A percentile compares a stretch with the other conserved stretches of the same genome.
phyloP scores from a whole-genome alignment of 92 coral and sea anemone species.

The Porites lobata region DNA sequence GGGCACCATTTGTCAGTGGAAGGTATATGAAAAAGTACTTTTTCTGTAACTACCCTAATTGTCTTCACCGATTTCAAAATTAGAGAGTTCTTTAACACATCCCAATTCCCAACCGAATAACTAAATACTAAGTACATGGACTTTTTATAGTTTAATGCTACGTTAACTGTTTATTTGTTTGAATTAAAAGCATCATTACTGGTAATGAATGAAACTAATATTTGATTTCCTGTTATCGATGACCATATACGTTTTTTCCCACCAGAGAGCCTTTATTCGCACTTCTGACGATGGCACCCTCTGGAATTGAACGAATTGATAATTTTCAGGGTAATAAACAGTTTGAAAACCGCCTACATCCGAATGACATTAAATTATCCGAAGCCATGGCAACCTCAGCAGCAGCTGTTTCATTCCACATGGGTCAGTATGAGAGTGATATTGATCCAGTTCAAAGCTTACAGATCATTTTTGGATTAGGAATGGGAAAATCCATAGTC shows the following conservation, averaged over 20 bases:
- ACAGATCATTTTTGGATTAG: constrained; percentile 83
- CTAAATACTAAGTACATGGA: too few relatives aligned
- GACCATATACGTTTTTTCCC: neutral
- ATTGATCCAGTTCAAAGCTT: constrained; percentile 67
- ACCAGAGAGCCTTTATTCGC: constrained; percentile 36
- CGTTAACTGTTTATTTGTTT: too few relatives aligned
- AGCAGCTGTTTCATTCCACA: constrained; percentile 83
- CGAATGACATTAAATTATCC: constrained; percentile 79
- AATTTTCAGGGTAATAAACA: constrained; percentile 41
- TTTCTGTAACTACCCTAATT: too few relatives aligned
- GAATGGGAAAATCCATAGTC: constrained; percentile 71
- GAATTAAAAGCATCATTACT: neutral
- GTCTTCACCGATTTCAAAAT: too few relatives aligned
- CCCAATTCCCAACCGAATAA: too few relatives aligned
- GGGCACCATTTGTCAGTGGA: too few relatives aligned
- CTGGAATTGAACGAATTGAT: constrained; percentile 73
- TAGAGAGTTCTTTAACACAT: too few relatives aligned
- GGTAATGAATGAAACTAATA: neutral
- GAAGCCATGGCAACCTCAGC: constrained; percentile 94
- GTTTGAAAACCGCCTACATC: constrained; percentile 76
- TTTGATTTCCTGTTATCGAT: neutral
- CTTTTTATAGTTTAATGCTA: too few relatives aligned
- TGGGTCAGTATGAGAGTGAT: constrained; percentile 69
- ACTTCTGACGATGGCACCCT: constrained; percentile 75
- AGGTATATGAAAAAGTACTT: too few relatives aligned